A percentile compares a stretch with the other conserved stretches of the same genome.
Evolutionary conservation across 2,888 invertebrate species (phyloP).

Genomic region (Colostygia pectinataria): DNA sequence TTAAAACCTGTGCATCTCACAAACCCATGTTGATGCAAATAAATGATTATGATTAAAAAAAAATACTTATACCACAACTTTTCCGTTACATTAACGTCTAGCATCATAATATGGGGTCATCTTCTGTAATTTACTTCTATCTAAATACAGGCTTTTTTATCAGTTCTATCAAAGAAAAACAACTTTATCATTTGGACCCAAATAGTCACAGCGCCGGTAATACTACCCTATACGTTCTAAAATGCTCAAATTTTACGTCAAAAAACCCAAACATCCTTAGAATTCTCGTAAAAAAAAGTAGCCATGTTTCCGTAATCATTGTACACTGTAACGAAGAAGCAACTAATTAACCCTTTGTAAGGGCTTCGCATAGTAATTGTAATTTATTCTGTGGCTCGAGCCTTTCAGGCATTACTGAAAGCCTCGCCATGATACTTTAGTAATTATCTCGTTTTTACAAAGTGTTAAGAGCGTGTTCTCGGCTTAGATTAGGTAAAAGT

Average conservation of each 20-base stretch:
- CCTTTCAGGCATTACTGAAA: conserved; percentile 33
- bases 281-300: conserved; percentile 27
- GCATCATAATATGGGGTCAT: too few species aligned
- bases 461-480: conserved; percentile 25
- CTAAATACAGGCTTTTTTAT: too few species aligned
- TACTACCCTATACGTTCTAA: neutral
- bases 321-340: conserved; percentile 44
- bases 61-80: too few species aligned
- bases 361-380: conserved; percentile 15
- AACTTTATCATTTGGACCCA: neutral
- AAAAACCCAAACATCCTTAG: conserved; percentile 21
- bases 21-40: too few species aligned
- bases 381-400: conserved; percentile 13
- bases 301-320: conserved; percentile 37
- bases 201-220: too few species aligned
- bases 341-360: conserved; percentile 49
- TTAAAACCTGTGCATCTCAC: too few species aligned
- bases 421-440: conserved; percentile 31
- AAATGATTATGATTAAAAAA: too few species aligned
- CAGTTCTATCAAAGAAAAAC: neutral
- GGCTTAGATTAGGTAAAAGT: conserved; percentile 2
- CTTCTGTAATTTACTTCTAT: too few species aligned
- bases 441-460: conserved; percentile 32
- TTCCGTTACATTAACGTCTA: too few species aligned
- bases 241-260: neutral